Conservation (phyloP, 2,888 invertebrate species). For the Drosophila neotestacea region DNA sequence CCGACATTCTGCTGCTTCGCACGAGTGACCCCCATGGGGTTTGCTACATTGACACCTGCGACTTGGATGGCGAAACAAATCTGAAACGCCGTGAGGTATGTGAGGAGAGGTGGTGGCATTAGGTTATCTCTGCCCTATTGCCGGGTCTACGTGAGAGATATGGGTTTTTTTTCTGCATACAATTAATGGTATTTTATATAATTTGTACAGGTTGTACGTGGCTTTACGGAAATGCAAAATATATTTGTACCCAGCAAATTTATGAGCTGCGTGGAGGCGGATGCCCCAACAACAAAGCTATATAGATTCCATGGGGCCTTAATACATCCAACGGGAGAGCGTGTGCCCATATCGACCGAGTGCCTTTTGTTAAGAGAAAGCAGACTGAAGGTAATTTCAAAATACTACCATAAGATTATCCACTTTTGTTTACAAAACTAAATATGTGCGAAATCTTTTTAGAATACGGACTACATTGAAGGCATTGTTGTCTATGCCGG, state of each 20-base stretch:
- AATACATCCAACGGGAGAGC: constrained; percentile 91
- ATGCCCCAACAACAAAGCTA: constrained; percentile 97
- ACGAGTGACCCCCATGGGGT: constrained; percentile 95
- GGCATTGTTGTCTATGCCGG: constrained; percentile 99
- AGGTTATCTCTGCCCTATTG: constrained; percentile 9
- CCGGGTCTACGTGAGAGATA: constrained; percentile 39
- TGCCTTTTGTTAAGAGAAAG: constrained; percentile 97
- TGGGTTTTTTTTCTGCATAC: background rate
- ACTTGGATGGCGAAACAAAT: constrained; percentile 98
- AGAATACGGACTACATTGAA: constrained; percentile 97
- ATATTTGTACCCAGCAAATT: constrained; percentile 93
- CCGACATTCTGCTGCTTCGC: constrained; percentile 95
- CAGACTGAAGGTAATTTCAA: constrained; percentile 88
- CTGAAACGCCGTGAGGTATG: constrained; percentile 94
- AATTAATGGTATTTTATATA: constrained; percentile 20
- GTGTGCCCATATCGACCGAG: constrained; percentile 94
- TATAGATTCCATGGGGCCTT: constrained; percentile 97
- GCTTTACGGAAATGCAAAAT: constrained; percentile 87
- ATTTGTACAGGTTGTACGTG: constrained; percentile 83
- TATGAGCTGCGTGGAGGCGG: constrained; percentile 94
- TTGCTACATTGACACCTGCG: constrained; percentile 98
- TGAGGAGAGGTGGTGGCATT: constrained; percentile 6
- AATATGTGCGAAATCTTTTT: constrained; percentile 4
- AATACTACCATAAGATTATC: background rate
- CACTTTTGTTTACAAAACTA: background rate